Conservation (phyloP, 2,797 vertebrate genomes). For the Lutjanus campechanus region DNA sequence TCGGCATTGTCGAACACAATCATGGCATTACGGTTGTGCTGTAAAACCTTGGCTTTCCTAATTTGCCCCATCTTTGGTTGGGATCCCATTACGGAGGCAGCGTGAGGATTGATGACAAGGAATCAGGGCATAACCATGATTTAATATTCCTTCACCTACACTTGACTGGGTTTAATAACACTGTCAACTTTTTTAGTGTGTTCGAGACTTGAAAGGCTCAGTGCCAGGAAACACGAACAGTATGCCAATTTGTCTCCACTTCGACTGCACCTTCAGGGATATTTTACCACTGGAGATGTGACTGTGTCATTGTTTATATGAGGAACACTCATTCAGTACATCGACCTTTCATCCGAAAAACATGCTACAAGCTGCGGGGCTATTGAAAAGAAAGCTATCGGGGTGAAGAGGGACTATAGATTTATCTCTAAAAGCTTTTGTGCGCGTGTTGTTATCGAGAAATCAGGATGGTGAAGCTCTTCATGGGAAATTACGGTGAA, state of each 20-base stretch:
- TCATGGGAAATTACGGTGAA: constrained; percentile 9
- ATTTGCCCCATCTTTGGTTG: constrained; percentile 56
- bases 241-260: constrained; percentile 50
- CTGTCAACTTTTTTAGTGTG: constrained; percentile 59
- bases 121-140: constrained; percentile 60
- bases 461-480: constrained; percentile 25
- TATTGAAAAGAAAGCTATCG: constrained; percentile 26
- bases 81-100: constrained; percentile 53
- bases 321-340: constrained; percentile 33
- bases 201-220: constrained; percentile 53
- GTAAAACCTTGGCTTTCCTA: constrained; percentile 52
- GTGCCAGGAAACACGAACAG: constrained; percentile 43
- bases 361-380: constrained; percentile 30
- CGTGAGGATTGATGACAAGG: constrained; percentile 58
- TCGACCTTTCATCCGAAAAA: constrained; percentile 38
- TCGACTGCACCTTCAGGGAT: constrained; percentile 32
- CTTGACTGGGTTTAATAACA: constrained; percentile 70
- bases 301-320: constrained; percentile 52
- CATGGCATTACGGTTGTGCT: constrained; percentile 33
- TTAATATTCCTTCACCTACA: constrained; percentile 66
- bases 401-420: constrained; percentile 37
- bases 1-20: constrained; percentile 61
- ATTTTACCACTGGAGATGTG: constrained; percentile 37
- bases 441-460: constrained; percentile 13
- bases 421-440: constrained; percentile 35